Base-by-base conservation (phyloP, 2,888 invertebrate species). In the Yponomeuta evonymella region DNA sequence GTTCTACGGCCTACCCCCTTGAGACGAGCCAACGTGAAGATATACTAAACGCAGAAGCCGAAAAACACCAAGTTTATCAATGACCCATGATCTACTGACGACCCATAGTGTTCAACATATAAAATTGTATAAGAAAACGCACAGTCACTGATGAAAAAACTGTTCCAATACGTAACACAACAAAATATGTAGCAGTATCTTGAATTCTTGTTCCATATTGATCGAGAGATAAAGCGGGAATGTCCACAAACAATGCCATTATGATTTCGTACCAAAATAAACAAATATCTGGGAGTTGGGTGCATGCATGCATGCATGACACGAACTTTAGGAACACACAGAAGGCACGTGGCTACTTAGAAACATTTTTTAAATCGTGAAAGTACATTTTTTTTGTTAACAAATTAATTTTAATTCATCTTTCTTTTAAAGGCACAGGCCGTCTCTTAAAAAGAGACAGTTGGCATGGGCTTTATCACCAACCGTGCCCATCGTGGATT, bases 231-330 rank as follows among this genome's bases (percentile, higher is more conserved):
- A 30, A 81, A 78, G 78, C 74, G 79, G 82, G 83, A 85, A 83
- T 87, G 88, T 89, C 86, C 85, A 83, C 90, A 86, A 86, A 91
- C 91, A 91, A 91, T 91, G 87, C 85, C 77, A 88, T 87, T 88
- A 87, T 58, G 51, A 58, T 58, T 90, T 87, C 77, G 75, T 81
- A 80, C 76, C 79, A 85, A 88, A 88, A 91, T 86, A 87, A 87
- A 87, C 82, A 83, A 83, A 79, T 76, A 80, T 51, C 58, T 67
- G 1, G 8, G 64, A 64, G 30, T 64, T 29, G 23, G 23, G 23
- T 23, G 23, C 23, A 23, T 23, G 23, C 23, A 23, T 23, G 23
- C 23, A 23, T 4, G n/a, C 12, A 30, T 29, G 64, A 23, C n/a
- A 23, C 23, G 29, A 23, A 43, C 43, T 4, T 23, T 6, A n/a